Conservation (phyloP, 2,888 invertebrate species). For the Lasioglossum morio region DNA sequence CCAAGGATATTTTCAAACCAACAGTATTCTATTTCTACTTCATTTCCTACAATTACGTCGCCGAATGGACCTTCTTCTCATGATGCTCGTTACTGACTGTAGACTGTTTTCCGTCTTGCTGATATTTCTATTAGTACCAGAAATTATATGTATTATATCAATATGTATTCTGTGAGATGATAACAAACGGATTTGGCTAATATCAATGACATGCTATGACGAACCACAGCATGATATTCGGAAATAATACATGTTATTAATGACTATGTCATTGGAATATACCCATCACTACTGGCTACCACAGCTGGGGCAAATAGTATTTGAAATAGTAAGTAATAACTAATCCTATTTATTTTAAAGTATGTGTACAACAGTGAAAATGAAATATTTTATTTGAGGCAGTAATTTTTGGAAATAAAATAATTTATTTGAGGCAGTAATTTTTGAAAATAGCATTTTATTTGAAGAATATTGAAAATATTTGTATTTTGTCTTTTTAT, state of each 20-base stretch:
- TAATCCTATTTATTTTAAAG: too few species aligned
- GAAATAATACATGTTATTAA: constrained; percentile 6
- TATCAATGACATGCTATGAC: too few species aligned
- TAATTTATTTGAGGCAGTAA: too few species aligned
- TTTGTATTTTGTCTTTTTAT: too few species aligned
- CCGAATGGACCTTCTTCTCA: not conserved
- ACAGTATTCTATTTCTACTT: too few species aligned
- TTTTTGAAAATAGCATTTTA: too few species aligned
- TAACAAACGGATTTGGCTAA: not conserved
- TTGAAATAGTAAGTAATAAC: too few species aligned
- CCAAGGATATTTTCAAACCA: not conserved
- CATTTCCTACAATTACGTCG: not conserved
- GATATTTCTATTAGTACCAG: not conserved
- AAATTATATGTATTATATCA: not conserved
- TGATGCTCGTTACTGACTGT: not conserved
- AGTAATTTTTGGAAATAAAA: too few species aligned
- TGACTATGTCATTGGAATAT: not conserved
- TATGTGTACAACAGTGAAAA: too few species aligned
- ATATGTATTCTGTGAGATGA: not conserved
- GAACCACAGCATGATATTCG: not conserved
- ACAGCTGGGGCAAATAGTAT: too few species aligned
- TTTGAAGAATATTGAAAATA: too few species aligned
- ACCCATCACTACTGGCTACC: not conserved
- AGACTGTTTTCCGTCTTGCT: not conserved
- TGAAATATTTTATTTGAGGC: too few species aligned